phyloP scores from a whole-genome alignment of 2,797 vertebrate species.

The Limosa lapponica region DNA sequence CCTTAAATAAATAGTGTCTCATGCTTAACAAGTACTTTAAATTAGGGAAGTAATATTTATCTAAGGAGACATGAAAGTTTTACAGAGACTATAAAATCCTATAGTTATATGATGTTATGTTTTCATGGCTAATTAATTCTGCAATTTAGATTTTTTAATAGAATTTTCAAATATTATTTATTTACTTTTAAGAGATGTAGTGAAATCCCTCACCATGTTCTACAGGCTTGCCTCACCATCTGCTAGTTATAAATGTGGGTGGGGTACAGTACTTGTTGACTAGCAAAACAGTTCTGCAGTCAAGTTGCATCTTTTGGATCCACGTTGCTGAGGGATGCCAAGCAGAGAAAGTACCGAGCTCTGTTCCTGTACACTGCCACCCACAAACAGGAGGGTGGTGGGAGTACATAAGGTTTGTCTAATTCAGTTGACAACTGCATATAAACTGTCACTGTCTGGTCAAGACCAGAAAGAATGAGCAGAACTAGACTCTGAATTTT shows the following conservation, averaged over 20 bases:
- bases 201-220: background rate
- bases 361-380: background rate
- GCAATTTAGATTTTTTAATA: background rate
- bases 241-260: constrained; percentile 7
- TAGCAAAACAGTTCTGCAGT: constrained; percentile 5
- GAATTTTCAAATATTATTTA: background rate
- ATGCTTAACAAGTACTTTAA: background rate
- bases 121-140: background rate
- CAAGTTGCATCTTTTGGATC: background rate
- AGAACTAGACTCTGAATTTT: background rate
- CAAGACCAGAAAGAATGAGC: constrained; percentile 18
- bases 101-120: background rate
- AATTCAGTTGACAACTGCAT: constrained; percentile 21
- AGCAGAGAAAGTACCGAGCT: background rate
- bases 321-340: background rate
- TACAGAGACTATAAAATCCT: background rate
- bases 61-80: background rate
- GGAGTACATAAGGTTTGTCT: constrained; percentile 17
- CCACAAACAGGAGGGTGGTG: background rate
- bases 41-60: background rate
- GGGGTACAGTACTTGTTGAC: constrained; percentile 1
- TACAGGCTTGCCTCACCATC: constrained; percentile 23
- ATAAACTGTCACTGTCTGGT: constrained; percentile 43
- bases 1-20: background rate
- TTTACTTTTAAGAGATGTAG: constrained; percentile 14